phyloP scores from a whole-genome alignment of 2,113 vertebrate species.

The Notechis scutatus region DNA sequence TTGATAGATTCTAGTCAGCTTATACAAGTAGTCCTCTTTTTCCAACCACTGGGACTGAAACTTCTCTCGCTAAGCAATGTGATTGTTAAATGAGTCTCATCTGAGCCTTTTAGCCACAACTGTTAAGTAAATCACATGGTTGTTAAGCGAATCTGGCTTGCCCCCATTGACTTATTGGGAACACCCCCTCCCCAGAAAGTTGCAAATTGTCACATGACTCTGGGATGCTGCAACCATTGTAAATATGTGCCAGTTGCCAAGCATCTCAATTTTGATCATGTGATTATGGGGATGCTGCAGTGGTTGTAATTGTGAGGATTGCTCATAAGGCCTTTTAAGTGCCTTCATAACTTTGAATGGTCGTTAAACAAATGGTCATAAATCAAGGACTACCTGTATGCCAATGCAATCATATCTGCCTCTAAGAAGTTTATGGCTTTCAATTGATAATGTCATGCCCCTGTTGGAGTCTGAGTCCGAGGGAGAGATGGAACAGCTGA shows the following conservation, averaged over 20 bases:
- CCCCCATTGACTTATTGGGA: not conserved
- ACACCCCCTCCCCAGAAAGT: not conserved
- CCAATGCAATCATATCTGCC: not conserved
- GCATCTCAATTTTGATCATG: not conserved
- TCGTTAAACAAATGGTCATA: not conserved
- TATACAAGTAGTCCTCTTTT: not conserved
- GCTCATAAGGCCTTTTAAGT: not conserved
- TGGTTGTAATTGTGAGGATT: not conserved
- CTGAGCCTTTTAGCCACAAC: not conserved
- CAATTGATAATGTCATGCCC: too few relatives aligned
- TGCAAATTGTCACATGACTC: not conserved
- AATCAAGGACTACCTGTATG: not conserved
- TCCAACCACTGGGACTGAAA: not conserved
- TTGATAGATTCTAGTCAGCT: not conserved
- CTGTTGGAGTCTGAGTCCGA: too few relatives aligned
- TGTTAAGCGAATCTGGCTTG: not conserved
- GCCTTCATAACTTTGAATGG: not conserved
- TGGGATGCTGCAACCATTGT: not conserved
- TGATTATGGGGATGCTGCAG: not conserved
- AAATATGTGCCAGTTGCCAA: not conserved
- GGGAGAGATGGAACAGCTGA: too few relatives aligned
- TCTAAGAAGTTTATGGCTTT: not conserved
- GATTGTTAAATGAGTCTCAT: not conserved
- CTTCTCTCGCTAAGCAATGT: not conserved
- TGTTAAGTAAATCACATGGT: not conserved